Percentiles rank a stretch among this genome's conserved stretches.
These are phyloP conservation scores for Tiliacea aurago DNA, from an alignment of 2,888 invertebrate species.

Conservation along the genomic window DNA sequence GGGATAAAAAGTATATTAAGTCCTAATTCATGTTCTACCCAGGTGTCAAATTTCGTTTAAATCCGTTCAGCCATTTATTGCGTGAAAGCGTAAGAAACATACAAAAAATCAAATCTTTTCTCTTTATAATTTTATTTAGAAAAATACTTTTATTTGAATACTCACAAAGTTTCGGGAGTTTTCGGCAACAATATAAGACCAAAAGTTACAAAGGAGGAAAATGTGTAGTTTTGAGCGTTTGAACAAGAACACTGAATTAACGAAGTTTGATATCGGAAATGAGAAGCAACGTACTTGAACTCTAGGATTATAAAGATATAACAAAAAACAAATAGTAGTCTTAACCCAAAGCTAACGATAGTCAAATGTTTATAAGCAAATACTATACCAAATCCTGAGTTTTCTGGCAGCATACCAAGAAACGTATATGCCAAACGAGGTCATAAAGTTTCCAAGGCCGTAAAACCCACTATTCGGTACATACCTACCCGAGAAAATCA, in stretches of 20 bases:
- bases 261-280: background rate
- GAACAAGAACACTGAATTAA: background rate
- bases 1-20: too few species aligned
- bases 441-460: slow-evolving; percentile 30
- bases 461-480: slow-evolving; percentile 3
- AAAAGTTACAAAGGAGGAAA: background rate
- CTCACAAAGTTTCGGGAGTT: background rate
- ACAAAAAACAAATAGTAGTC: background rate
- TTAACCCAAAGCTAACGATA: background rate
- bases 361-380: background rate
- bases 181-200: too few species aligned
- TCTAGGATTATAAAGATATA: background rate
- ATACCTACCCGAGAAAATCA: slow-evolving; percentile 28
- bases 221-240: background rate
- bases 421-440: background rate
- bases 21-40: too few species aligned
- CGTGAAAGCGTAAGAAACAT: too few species aligned
- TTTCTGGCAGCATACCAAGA: slow-evolving; percentile 23
- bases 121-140: too few species aligned
- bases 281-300: background rate
- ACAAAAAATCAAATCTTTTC: background rate
- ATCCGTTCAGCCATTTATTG: too few species aligned
- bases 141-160: background rate
- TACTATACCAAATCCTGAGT: background rate
- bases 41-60: too few species aligned